Base-by-base conservation (phyloP, 2,888 invertebrate genomes). In the Nemoura dubitans region DNA sequence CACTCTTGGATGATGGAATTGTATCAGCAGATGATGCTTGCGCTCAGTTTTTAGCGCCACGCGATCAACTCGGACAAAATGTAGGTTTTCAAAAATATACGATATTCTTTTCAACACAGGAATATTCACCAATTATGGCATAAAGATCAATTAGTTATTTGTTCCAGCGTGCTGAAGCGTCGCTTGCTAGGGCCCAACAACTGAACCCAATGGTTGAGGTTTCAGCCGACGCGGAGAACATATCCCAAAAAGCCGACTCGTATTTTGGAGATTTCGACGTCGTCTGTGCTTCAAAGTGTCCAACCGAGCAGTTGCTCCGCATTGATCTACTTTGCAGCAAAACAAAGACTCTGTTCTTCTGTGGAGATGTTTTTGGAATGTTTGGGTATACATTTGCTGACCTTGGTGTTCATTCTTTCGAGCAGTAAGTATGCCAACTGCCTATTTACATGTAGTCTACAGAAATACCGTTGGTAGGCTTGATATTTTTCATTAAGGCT, bases 201-300 rank as follows among this genome's bases (percentile, higher is more conserved):
- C 93, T 99, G 89, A 99, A 99, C 92, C 98, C 98, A 0, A 96
- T 98, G 95, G 99, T 99, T 0, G 94, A 96, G 89, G 95, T 99
- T 78, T 93, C 92, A 0, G 93, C 95, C 0, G 96, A 96, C 90
- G 94, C 93, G 0, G 93, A 93, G 59, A 92, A 93, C 21, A 92
- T 97, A 0, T 92, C 94, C 16, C 93, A 94, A 36, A 95, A 97
- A 90, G 92, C 94, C 0, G 94, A 95, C 83, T 94, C 93, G 0
- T 98, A 94, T 90, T 97, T 97, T 90, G 88, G 89, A 21, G 89
- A 91, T 25, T 99, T 96, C 90, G 96, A 98, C 90, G 95, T 99
- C 0, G 95, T 99, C 0, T 95, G 97, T 88, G 95, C 96, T 0
- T 96, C 96, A 16, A 95, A 96, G 42, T 94, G 96, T 88, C 94